Evolutionary conservation across 2,113 vertebrate genomes (phyloP).

Genomic region (Potamarius usumacintae): DNA sequence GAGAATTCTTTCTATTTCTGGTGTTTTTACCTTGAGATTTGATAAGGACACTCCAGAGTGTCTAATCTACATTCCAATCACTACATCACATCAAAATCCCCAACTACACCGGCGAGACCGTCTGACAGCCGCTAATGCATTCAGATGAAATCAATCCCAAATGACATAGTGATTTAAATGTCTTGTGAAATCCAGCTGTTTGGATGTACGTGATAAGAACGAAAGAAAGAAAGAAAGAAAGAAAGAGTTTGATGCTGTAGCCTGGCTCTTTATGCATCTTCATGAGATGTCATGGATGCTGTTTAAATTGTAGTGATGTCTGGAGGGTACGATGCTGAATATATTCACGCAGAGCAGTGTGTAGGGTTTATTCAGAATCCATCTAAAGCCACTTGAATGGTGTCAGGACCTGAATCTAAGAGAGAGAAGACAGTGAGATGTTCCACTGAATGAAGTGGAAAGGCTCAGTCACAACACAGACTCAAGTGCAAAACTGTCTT

Average conservation of each 20-base stretch:
- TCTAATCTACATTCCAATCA: constrained; percentile 28
- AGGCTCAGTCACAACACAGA: neutral
- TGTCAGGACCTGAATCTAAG: neutral
- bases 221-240: neutral
- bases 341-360: neutral
- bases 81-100: constrained; percentile 2
- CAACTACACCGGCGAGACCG: neutral
- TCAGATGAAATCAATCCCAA: constrained; percentile 7
- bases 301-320: neutral
- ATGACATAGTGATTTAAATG: neutral
- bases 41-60: constrained; percentile 3
- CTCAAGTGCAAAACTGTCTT: neutral
- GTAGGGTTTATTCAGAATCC: neutral
- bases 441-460: neutral
- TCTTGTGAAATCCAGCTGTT: neutral
- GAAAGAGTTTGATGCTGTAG: neutral
- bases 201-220: neutral
- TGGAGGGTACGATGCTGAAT: neutral
- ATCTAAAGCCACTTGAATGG: neutral
- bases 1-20: neutral
- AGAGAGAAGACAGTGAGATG: neutral
- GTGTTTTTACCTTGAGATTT: constrained; percentile 13
- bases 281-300: neutral
- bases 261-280: neutral
- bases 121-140: neutral